Base-by-base conservation (phyloP, 2,797 vertebrate species). In the Leucoraja ocellata region DNA sequence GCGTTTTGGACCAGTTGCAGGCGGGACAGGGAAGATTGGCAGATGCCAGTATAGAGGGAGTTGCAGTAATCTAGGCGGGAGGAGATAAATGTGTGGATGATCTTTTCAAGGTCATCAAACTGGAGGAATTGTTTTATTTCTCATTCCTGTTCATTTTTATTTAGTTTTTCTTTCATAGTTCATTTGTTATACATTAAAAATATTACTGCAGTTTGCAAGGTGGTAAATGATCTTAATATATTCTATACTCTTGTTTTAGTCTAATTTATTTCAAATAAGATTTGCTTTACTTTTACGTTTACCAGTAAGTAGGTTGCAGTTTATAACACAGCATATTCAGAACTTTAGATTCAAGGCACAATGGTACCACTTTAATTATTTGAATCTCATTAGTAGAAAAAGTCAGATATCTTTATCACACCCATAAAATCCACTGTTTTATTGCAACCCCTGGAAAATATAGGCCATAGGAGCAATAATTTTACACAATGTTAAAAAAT, bases 401-500 rank as follows among this genome's bases (percentile, higher is more conserved):
- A 28, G 68, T 91, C 68, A 1, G 61, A 68, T 54, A 54, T 46
- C 25, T 74, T 74, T 74, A 91, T 21, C 14, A 39, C 68, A 91
- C 36, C 25, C 46, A 46, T 73, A 88, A 88, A 88, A 68, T 88
- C n/a, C 36, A 36, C 16, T 68, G n/a, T 39, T 92, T 76, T 76
- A 92, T 39, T 54, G 1, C 21, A 91, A 74, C 1, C 39, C 32
- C 23, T 10, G 2, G 10, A 76, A 92, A 92, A 92, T 76, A 68
- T 92, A 21, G 61, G 14, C 6, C 14, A 68, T 58, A 14, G 25
- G 71, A 36, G 11, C 23, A 92, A 92, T 92, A 92, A 74, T 76
- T 92, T 92, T 76, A n/a, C 71, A 58, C 36, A 28, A 54, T 76
- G 36, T 92, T 74, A 92, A 74, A 92, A 92, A 76, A 92, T 9